Conservation (phyloP, 2,797 vertebrate genomes). For the Chaetophractus vellerosus region DNA sequence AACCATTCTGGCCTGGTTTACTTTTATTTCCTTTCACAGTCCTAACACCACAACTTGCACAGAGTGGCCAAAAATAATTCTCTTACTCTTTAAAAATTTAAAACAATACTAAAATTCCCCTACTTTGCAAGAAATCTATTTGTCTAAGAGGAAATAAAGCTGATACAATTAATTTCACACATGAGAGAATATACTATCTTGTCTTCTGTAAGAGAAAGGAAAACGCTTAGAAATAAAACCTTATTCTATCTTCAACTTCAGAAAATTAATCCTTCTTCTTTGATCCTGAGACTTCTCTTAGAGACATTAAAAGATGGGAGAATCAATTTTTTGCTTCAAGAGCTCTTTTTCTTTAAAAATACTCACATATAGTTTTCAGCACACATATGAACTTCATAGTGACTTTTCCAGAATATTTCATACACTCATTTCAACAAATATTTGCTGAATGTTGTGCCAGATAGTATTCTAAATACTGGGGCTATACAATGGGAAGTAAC, state of each 20-base stretch:
- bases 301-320: background rate
- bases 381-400: background rate
- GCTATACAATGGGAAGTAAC: background rate
- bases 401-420: background rate
- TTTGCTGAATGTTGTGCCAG: background rate
- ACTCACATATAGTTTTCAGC: background rate
- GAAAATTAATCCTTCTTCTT: background rate
- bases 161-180: background rate
- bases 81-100: background rate
- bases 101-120: background rate
- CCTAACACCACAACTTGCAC: background rate
- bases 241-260: background rate
- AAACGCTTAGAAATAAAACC: background rate
- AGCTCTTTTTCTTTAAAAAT: conserved; percentile 29
- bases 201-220: background rate
- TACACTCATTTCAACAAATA: background rate
- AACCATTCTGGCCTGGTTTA: background rate
- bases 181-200: background rate
- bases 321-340: background rate
- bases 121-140: background rate
- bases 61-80: background rate
- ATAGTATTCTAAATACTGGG: background rate
- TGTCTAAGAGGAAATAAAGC: background rate
- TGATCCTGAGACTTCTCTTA: background rate
- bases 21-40: background rate